Percentiles rank a stretch among this genome's conserved stretches.
Conservation (phyloP, 2,797 vertebrate genomes). For the Chromis chromis region DNA sequence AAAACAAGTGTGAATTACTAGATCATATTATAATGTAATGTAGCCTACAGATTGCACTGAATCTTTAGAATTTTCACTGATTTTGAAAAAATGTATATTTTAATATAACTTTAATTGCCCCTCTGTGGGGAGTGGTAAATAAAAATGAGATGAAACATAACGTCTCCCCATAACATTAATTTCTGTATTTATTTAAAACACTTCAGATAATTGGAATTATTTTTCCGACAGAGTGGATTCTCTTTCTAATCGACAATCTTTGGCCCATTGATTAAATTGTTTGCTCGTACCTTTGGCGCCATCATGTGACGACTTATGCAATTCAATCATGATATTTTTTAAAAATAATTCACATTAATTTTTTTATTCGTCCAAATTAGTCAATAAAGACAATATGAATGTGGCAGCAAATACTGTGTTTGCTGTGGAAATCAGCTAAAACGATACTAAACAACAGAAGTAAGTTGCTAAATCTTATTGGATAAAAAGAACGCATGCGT, state of each 20-base stretch:
- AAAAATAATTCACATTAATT: not conserved
- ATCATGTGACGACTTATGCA: constrained; percentile 37
- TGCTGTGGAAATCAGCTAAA: not conserved
- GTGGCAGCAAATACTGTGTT: fast-evolving
- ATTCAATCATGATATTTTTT: not conserved
- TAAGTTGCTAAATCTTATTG: not conserved
- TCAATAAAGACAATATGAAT: not conserved
- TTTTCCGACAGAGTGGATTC: constrained; percentile 10
- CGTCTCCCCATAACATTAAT: not conserved
- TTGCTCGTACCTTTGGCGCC: constrained; percentile 52
- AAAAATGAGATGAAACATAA: not conserved
- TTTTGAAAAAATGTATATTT: not conserved
- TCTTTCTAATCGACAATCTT: constrained; percentile 40
- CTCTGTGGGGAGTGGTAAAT: not conserved
- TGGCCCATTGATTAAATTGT: constrained; percentile 11
- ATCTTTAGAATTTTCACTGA: too few relatives aligned
- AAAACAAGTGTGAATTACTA: too few relatives aligned
- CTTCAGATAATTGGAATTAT: not conserved
- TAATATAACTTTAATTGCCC: not conserved
- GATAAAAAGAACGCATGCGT: constrained; percentile 32
- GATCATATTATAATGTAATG: too few relatives aligned
- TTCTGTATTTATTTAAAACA: not conserved
- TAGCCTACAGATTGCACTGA: too few relatives aligned
- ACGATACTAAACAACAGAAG: not conserved
- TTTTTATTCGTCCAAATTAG: not conserved